A percentile compares a stretch with the other conserved stretches of the same genome.
phyloP scores from a whole-genome alignment of 2,797 vertebrate species.

The Nyctalus aviator region DNA sequence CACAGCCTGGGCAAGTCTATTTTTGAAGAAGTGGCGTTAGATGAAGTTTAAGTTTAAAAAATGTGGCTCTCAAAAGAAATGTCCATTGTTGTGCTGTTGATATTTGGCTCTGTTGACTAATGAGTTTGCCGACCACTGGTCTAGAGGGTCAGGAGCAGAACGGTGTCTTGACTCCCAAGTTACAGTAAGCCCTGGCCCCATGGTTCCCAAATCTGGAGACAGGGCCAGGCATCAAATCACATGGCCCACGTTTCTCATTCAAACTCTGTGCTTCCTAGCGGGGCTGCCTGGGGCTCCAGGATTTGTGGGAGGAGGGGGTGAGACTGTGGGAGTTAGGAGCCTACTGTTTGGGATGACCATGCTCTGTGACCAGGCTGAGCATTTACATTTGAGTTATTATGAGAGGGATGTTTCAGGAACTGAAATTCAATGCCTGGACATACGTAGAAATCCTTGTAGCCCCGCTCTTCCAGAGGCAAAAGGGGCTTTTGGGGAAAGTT shows the following conservation, averaged over 20 bases:
- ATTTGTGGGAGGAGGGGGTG: background rate
- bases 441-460: background rate
- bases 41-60: too few relatives aligned
- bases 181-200: background rate
- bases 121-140: background rate
- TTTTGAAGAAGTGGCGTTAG: too few relatives aligned
- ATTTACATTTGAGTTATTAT: background rate
- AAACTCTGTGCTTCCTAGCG: background rate
- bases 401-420: background rate
- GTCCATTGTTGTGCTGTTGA: too few relatives aligned
- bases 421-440: background rate
- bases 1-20: too few relatives aligned
- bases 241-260: background rate
- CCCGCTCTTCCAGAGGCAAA: background rate
- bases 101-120: too few relatives aligned
- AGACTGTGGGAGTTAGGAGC: background rate
- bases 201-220: background rate
- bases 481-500: conserved; percentile 4
- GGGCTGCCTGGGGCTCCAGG: background rate
- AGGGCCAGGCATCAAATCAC: background rate
- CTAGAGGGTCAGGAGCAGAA: background rate
- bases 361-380: background rate
- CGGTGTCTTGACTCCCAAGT: background rate
- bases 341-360: background rate
- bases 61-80: too few relatives aligned